These are phyloP conservation scores for Shinisaurus crocodilurus DNA, from an alignment of 2,113 vertebrate genomes.

Conservation along the genomic window DNA sequence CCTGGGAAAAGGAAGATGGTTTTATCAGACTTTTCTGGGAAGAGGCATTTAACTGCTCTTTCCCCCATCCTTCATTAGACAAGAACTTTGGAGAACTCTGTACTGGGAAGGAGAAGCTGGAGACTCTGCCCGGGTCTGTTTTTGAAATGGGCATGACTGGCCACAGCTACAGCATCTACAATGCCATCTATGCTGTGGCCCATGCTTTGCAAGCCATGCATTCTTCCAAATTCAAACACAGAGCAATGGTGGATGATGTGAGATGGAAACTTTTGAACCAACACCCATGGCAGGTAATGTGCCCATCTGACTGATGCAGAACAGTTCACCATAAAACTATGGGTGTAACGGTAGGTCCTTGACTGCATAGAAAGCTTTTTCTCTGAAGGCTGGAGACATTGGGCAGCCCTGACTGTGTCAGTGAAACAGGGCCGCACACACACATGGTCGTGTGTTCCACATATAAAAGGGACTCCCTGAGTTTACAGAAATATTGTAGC, in stretches of 20 bases:
- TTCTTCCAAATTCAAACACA: background rate
- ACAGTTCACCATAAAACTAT: background rate
- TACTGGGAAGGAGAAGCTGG: conserved; percentile 3
- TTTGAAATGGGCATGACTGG: conserved; percentile 1
- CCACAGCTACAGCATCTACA: conserved; percentile 3
- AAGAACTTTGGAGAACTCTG: background rate
- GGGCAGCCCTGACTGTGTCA: too few species aligned
- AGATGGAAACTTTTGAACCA: too few species aligned
- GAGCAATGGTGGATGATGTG: too few species aligned
- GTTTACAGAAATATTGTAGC: too few species aligned
- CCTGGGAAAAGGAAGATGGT: background rate
- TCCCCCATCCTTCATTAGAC: background rate
- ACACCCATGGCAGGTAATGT: background rate
- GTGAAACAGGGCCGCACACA: too few species aligned
- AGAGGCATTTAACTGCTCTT: background rate
- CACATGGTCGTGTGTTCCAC: too few species aligned
- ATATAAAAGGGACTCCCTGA: too few species aligned
- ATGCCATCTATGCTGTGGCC: background rate
- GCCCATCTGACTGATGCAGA: background rate
- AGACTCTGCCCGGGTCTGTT: background rate
- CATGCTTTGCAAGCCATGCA: background rate
- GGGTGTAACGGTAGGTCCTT: background rate
- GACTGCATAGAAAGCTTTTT: too few species aligned
- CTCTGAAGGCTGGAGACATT: too few species aligned
- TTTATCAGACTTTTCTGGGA: conserved; percentile 12